phyloP scores from a whole-genome alignment of 2,797 vertebrate genomes.

The Typhlichthys eigenmanni region DNA sequence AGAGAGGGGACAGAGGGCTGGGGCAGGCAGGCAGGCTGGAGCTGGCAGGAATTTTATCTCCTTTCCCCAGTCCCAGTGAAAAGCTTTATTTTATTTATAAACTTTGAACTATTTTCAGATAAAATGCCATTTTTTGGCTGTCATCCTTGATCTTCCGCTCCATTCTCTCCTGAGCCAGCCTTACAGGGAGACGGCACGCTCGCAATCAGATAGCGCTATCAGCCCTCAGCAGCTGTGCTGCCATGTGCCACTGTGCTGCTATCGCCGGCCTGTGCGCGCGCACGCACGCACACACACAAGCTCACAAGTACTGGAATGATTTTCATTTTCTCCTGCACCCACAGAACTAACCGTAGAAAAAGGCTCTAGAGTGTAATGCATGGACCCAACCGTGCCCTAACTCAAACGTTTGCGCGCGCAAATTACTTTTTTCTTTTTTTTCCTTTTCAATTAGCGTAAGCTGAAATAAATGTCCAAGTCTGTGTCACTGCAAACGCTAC shows the following conservation, averaged over 20 bases:
- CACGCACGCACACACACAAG: conserved; percentile 1
- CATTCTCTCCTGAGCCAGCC: conserved; percentile 85
- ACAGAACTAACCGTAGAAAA: conserved; percentile 69
- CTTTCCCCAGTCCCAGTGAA: conserved; percentile 81
- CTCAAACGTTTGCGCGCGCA: conserved; percentile 35
- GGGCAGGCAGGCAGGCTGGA: conserved; percentile 60
- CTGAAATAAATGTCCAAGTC: conserved; percentile 14
- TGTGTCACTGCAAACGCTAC: too few species aligned
- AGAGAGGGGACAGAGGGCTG: conserved; percentile 56
- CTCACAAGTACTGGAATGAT: conserved; percentile 74
- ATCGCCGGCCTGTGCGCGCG: conserved; percentile 65
- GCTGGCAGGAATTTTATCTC: conserved; percentile 87
- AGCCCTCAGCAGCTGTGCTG: conserved; percentile 78
- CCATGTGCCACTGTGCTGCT: conserved; percentile 69
- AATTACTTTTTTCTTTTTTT: background rate
- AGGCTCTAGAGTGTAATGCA: conserved; percentile 62
- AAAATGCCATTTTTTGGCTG: conserved; percentile 86
- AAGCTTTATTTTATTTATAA: conserved; percentile 91
- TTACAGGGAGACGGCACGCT: conserved; percentile 80
- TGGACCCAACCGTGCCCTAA: conserved; percentile 64
- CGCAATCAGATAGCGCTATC: conserved; percentile 86
- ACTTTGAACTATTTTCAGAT: conserved; percentile 94
- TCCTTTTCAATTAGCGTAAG: background rate
- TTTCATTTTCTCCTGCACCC: conserved; percentile 72
- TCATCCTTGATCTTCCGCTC: conserved; percentile 87